Conservation (phyloP, 1,140 invertebrate species). For the Aphis craccivora region DNA sequence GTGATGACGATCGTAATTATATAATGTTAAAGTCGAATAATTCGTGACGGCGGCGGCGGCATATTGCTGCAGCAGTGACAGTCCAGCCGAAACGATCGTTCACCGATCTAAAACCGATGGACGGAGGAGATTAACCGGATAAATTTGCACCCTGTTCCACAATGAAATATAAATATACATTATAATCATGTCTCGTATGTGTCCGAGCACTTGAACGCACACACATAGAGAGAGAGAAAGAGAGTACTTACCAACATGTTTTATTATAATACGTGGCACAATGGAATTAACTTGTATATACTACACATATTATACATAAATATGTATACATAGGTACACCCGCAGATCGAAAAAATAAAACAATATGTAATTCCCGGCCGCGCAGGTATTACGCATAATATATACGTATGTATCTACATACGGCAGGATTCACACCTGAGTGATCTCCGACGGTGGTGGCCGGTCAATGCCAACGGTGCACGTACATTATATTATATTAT, state of each 20-base stretch:
- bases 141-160: conserved; percentile 18
- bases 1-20: not conserved
- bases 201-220: not conserved
- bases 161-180: not conserved
- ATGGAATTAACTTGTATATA: not conserved
- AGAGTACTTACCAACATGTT: not conserved
- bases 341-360: conserved; percentile 9
- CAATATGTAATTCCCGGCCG: conserved; percentile 25
- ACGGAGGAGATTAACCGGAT: conserved; percentile 34
- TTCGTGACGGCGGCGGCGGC: conserved; percentile 1
- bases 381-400: not conserved
- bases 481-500: not conserved
- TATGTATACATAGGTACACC: not conserved
- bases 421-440: conserved; percentile 56
- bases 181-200: not conserved
- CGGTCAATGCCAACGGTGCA: conserved; percentile 37
- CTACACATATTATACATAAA: not conserved
- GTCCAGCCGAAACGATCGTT: conserved; percentile 17
- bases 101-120: conserved; percentile 40
- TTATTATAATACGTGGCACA: not conserved
- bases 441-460: not conserved
- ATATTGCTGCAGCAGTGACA: not conserved
- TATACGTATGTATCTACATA: not conserved
- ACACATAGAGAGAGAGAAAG: too few species aligned
- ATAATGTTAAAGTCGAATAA: not conserved